phyloP scores from a whole-genome alignment of 2,797 vertebrate genomes.

The Ctenosaura bakeri region DNA sequence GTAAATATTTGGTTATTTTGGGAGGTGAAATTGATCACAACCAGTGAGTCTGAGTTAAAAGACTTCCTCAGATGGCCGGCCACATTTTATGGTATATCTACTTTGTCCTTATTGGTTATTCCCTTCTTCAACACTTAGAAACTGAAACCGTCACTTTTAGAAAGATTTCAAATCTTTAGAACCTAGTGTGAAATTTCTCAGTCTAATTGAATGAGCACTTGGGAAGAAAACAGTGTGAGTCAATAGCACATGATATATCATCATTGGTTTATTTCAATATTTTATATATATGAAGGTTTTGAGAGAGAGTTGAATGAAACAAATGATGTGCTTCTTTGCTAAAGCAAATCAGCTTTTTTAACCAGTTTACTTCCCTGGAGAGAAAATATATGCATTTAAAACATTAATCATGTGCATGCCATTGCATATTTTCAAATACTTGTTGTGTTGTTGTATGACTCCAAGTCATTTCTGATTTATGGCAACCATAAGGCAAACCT shows the following conservation, averaged over 20 bases:
- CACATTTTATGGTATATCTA: neutral
- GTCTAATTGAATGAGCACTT: neutral
- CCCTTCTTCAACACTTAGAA: neutral
- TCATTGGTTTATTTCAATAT: neutral
- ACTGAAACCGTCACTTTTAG: neutral
- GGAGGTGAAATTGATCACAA: neutral
- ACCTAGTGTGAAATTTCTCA: neutral
- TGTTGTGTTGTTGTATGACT: too few species aligned
- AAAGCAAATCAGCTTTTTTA: neutral
- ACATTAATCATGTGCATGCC: neutral
- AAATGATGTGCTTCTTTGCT: neutral
- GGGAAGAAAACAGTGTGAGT: neutral
- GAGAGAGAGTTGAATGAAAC: neutral
- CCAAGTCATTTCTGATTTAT: too few species aligned
- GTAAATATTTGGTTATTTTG: neutral
- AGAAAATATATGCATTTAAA: neutral
- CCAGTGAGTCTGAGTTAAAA: neutral
- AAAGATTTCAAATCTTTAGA: neutral
- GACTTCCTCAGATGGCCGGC: neutral
- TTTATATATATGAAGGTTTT: neutral
- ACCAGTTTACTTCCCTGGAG: neutral
- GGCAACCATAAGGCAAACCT: too few species aligned
- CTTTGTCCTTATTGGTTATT: neutral
- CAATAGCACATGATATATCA: neutral
- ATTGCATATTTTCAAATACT: too few species aligned